Evolutionary conservation across 2,888 invertebrate genomes (phyloP).

Genomic region (Dinocampus coccinellae): DNA sequence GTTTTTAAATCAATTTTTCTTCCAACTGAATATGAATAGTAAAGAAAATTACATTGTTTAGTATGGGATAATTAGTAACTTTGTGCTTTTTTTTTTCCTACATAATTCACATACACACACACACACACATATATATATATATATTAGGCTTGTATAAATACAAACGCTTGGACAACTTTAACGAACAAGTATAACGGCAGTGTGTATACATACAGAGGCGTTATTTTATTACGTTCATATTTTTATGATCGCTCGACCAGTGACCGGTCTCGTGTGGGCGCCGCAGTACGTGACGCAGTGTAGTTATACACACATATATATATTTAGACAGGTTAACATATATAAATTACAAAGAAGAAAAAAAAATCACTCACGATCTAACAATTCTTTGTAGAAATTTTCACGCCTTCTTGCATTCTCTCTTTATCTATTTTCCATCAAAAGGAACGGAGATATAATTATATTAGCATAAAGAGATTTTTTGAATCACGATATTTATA

Average conservation of each 20-base stretch:
- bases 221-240: slow-evolving; percentile 34
- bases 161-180: not conserved
- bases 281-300: not conserved
- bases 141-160: slow-evolving; percentile 3
- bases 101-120: not conserved
- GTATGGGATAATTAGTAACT: slow-evolving; percentile 29
- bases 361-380: not conserved
- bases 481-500: slow-evolving; percentile 6
- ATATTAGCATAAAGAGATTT: slow-evolving; percentile 11
- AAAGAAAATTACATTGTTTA: not conserved
- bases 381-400: slow-evolving; percentile 11
- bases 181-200: slow-evolving; percentile 20
- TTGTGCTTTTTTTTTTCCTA: not conserved
- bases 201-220: slow-evolving; percentile 27
- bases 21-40: not conserved
- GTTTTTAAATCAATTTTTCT: not conserved
- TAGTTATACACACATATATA: slow-evolving; percentile 3
- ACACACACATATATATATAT: slow-evolving; percentile 1
- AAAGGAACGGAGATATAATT: slow-evolving; percentile 17
- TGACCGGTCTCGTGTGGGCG: slow-evolving; percentile 6
- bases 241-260: slow-evolving; percentile 35
- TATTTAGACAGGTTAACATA: not conserved
- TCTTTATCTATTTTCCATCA: slow-evolving; percentile 6
- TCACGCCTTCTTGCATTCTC: slow-evolving; percentile 14
- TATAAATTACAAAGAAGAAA: not conserved